phyloP scores from a whole-genome alignment of 2,888 invertebrate species.

The Scrobipalpa costella region DNA sequence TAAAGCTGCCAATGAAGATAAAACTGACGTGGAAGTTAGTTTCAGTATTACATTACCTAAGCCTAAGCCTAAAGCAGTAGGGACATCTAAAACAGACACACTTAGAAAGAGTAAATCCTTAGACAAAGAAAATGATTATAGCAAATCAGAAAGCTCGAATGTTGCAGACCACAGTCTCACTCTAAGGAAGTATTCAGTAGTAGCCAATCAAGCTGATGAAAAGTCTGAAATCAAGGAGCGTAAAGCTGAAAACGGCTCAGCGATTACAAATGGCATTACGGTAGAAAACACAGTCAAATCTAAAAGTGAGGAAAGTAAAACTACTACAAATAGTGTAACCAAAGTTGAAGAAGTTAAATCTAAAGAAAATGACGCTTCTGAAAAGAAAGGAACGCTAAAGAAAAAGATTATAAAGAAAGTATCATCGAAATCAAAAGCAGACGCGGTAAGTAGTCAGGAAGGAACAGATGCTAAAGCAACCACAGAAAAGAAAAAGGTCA shows the following conservation, averaged over 20 bases:
- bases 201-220: conserved; percentile 45
- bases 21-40: conserved; percentile 71
- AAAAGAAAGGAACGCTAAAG: conserved; percentile 70
- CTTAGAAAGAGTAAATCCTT: conserved; percentile 39
- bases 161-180: conserved; percentile 46
- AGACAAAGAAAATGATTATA: conserved; percentile 38
- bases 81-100: conserved; percentile 45
- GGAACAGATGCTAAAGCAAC: conserved; percentile 53
- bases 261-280: conserved; percentile 48
- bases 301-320: conserved; percentile 48
- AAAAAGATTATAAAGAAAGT: conserved; percentile 74
- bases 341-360: conserved; percentile 53
- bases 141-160: conserved; percentile 40
- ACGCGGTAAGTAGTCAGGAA: conserved; percentile 55
- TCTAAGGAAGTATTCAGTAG: conserved; percentile 66
- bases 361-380: conserved; percentile 56
- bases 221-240: conserved; percentile 44
- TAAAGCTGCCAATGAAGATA: conserved; percentile 43
- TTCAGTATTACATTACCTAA: conserved; percentile 72
- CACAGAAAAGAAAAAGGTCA: conserved; percentile 68
- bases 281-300: conserved; percentile 47
- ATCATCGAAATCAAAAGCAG: conserved; percentile 72
- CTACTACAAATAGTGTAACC: conserved; percentile 42
- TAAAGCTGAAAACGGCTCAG: conserved; percentile 50
- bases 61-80: conserved; percentile 51